A percentile compares a stretch with the other conserved stretches of the same genome.
These are phyloP conservation scores for Osmerus mordax DNA, from an alignment of 2,113 vertebrate genomes.

Conservation along the genomic window DNA sequence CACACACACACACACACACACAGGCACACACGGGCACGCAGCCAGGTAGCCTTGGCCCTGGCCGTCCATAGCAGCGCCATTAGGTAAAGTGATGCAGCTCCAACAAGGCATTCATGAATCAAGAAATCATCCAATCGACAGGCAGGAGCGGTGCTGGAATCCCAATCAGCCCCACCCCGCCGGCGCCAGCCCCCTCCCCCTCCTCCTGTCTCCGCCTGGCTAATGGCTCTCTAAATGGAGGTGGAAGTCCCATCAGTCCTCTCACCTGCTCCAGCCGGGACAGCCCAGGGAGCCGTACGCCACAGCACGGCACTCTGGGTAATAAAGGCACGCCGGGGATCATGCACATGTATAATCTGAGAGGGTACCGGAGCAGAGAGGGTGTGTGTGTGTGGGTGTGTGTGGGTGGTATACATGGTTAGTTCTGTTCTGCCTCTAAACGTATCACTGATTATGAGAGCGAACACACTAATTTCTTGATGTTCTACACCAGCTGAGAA, in stretches of 20 bases:
- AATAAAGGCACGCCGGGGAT: too few species aligned
- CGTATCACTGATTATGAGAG: too few species aligned
- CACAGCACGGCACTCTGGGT: too few species aligned
- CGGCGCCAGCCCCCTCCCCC: background rate
- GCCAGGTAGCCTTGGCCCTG: constrained; percentile 12
- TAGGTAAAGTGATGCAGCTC: constrained; percentile 33
- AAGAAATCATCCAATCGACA: constrained; percentile 47
- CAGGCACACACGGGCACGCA: constrained; percentile 7
- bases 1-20: background rate
- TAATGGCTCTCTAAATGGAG: constrained; percentile 48
- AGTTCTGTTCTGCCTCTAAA: too few species aligned
- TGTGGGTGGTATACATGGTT: background rate
- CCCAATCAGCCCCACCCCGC: constrained; percentile 26
- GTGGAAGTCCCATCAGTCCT: constrained; percentile 27
- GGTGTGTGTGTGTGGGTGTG: background rate
- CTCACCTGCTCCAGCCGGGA: constrained; percentile 17
- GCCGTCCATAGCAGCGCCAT: constrained; percentile 24
- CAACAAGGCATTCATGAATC: constrained; percentile 35
- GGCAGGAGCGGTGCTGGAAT: constrained; percentile 27
- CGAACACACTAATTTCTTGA: too few species aligned
- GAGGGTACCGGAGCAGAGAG: constrained; percentile 8
- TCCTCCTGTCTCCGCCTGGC: constrained; percentile 16
- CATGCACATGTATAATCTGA: background rate
- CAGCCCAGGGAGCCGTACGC: too few species aligned
- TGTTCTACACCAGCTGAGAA: too few species aligned